Evolutionary conservation across 2,113 vertebrate genomes (phyloP).

Genomic region (Trinectes maculatus): DNA sequence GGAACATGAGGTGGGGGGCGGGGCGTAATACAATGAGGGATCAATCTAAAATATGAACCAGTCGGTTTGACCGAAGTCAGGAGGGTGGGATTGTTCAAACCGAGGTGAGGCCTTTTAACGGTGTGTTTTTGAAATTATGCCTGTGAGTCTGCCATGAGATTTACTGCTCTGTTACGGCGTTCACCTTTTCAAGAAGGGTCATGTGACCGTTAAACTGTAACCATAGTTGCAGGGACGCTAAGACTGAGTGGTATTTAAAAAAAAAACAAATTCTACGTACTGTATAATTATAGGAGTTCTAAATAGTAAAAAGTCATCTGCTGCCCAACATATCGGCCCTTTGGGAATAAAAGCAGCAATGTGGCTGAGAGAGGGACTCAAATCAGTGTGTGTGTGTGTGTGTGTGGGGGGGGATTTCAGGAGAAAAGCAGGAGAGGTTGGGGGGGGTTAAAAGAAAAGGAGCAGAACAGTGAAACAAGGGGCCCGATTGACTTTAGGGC

Average conservation of each 20-base stretch:
- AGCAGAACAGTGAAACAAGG: constrained; percentile 41
- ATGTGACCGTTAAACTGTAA: not conserved
- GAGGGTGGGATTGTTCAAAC: not conserved
- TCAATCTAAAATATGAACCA: not conserved
- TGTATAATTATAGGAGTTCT: too few species aligned
- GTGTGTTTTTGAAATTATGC: not conserved
- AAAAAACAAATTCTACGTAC: too few species aligned
- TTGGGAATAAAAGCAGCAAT: constrained; percentile 10
- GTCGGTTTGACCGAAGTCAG: not conserved
- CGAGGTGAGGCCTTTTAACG: not conserved
- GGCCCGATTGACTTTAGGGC: constrained; percentile 58
- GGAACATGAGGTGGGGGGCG: constrained; percentile 1
- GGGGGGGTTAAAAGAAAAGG: constrained; percentile 18
- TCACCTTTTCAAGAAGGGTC: not conserved
- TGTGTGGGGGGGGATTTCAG: not conserved
- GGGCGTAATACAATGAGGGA: constrained; percentile 22
- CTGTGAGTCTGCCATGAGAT: not conserved
- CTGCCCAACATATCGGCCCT: not conserved
- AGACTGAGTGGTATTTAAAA: not conserved
- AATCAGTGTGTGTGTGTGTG: not conserved
- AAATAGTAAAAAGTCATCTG: too few species aligned
- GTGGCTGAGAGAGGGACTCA: constrained; percentile 17
- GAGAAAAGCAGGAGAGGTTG: constrained; percentile 14
- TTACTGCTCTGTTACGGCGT: not conserved
- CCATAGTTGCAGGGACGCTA: not conserved